Percentiles rank a stretch among this genome's conserved stretches.
These are phyloP conservation scores for Gambusia yucatana DNA, from an alignment of 2,797 vertebrate species.

Conservation along the genomic window DNA sequence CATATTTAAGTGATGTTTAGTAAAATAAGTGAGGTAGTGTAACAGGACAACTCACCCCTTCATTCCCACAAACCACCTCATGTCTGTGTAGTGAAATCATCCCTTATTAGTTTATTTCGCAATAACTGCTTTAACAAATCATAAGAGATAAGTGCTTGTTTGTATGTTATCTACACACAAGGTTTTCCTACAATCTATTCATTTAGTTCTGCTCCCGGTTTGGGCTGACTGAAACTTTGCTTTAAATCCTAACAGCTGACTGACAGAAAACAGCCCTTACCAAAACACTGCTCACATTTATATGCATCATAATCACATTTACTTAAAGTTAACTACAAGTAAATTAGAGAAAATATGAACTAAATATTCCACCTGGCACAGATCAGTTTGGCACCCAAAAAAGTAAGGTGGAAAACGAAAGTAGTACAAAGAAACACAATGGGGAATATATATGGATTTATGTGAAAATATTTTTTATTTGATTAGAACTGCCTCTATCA, in stretches of 20 bases:
- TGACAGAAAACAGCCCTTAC: neutral
- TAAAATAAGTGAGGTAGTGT: neutral
- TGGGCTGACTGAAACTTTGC: neutral
- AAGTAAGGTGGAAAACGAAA: neutral
- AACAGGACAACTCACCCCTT: neutral
- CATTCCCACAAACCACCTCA: neutral
- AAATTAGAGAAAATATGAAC: neutral
- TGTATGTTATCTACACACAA: neutral
- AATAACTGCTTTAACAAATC: neutral
- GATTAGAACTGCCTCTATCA: neutral
- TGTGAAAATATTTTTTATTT: neutral
- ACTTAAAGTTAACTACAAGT: neutral
- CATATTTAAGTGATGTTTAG: neutral
- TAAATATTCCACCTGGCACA: neutral
- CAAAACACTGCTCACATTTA: neutral
- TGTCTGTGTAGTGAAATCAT: neutral
- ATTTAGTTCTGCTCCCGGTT: neutral
- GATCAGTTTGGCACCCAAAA: neutral
- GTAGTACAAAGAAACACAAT: neutral
- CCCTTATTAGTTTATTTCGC: neutral
- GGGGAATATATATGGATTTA: neutral
- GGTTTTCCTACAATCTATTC: neutral
- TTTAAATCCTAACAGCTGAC: neutral
- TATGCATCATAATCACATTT: neutral
- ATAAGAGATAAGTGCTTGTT: neutral